Base-by-base conservation (phyloP, 2,888 invertebrate genomes). In the Euclidia mi region DNA sequence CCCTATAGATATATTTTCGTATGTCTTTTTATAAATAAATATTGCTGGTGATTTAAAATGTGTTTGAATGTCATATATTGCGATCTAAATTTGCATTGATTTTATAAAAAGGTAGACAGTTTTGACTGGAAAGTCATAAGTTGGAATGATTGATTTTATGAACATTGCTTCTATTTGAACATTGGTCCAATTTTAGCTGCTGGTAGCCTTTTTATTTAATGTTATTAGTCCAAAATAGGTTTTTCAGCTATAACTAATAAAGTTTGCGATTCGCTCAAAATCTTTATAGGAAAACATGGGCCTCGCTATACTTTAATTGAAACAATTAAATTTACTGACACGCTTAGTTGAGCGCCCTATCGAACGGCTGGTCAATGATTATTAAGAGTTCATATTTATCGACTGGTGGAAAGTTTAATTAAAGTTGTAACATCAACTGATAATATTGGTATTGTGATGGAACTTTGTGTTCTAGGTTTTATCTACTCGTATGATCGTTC, bases 301-400 rank as follows among this genome's bases (percentile, higher is more conserved):
- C 15, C 18, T 2, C n/a, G 40, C 29, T 40, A 47, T 61, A 72
- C 81, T 76, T 65, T 60, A 67, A 65, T 64, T 76, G 65, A 65
- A 76, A 76, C 75, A 48, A 69, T 62, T 57, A 55, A 55, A 56
- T 64, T 76, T 9, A 53, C 55, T 43, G 42, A 0, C 34, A 38
- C n/a, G 38, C 25, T 41, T 38, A 48, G 28, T 40, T 20, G 10
- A 60, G 48, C 17, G 10, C 43, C 28, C 31, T 11, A 37, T 52
- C 6, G 40, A 51, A 48, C 48, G 20, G 47, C 12, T 38, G 48
- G 42, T 32, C 51, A 49, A 52, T 56, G 34, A 17, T 38, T 61
- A 51, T 49, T 49, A 49, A 51, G 28, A 46, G 25, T 14, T 67
- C 44, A 56, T 65, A 56, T 56, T 67, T 65, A 50, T 34, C 18